Conservation (phyloP, 2,797 vertebrate genomes). For the Delichon dasypus region DNA sequence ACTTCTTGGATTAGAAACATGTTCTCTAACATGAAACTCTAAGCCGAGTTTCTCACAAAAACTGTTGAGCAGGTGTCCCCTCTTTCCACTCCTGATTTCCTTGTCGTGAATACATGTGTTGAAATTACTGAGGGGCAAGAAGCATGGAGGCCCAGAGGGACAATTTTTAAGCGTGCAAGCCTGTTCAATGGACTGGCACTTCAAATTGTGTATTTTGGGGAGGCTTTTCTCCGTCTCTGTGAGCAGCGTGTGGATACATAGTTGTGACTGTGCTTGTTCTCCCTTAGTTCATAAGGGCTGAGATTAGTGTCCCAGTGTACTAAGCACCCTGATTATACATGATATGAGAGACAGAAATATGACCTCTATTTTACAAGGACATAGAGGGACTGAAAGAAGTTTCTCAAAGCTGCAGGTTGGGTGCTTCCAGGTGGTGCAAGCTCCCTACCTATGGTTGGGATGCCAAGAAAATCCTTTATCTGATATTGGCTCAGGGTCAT, state of each 20-base stretch:
- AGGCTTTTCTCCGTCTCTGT: background rate
- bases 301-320: background rate
- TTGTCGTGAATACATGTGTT: background rate
- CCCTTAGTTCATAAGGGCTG: background rate
- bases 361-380: background rate
- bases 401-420: background rate
- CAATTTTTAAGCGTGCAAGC: background rate
- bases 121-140: background rate
- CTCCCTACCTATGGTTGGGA: background rate
- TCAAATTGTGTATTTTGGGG: background rate
- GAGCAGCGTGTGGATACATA: background rate
- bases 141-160: background rate
- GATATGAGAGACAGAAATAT: background rate
- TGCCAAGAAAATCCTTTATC: background rate
- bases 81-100: background rate
- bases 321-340: accelerated
- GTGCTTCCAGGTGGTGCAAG: background rate
- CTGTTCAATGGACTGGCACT: background rate
- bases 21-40: too few species aligned
- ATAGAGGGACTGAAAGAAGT: background rate
- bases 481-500: background rate
- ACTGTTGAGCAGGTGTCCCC: background rate
- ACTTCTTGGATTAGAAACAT: background rate
- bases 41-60: background rate
- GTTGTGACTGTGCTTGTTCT: background rate